Evolutionary conservation across 2,797 vertebrate species (phyloP), one percentile per base, ranked within the genome.

Genomic region (Glossophaga mutica): DNA sequence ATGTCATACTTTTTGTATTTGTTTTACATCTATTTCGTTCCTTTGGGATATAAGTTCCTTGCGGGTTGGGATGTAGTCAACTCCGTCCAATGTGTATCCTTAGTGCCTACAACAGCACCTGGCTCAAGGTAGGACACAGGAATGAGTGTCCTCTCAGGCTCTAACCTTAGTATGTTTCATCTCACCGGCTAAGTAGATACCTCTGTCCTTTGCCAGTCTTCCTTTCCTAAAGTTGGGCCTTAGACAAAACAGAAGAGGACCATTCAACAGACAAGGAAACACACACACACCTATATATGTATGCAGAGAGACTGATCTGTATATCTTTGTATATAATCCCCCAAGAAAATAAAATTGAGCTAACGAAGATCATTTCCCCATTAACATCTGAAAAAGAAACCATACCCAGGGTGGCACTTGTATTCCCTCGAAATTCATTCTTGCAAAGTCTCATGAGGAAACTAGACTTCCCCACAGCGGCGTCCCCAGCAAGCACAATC

Each of bases 401-500:
- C 98, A 90, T 98, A 99, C 99, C 99, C 29, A 99, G 98, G 21
- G 99, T 99, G 37, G 99, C 98, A 86, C 99, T 99, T 90, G 98
- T 99, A 96, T 98, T 99, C 76, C 98, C 98, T 96, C 98, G 99
- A 98, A 99, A 99, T 98, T 99, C 99, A 24, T 99, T 99, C 98
- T 99, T 99, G 98, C 99, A 99, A 96, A 99, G 99, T 68, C 99
- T 99, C 91, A 99, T 98, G 92, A 99, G 99, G 97, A 99, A 99
- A 98, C 99, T 99, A 92, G 99, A 99, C 97, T 99, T 99, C 76
- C 99, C 99, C 95, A 99, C 99, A 0, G 99, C 99, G 46, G 99
- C 99, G 0, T 99, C 99, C 87, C 99, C 99, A 5, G 99, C 99
- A 95, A 99, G 98, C 85, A 99, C 99, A 6, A 99, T 99, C 98